These are phyloP conservation scores for Drosophila nigrodunni DNA, from an alignment of 1,140 invertebrate genomes.

Conservation along the genomic window DNA sequence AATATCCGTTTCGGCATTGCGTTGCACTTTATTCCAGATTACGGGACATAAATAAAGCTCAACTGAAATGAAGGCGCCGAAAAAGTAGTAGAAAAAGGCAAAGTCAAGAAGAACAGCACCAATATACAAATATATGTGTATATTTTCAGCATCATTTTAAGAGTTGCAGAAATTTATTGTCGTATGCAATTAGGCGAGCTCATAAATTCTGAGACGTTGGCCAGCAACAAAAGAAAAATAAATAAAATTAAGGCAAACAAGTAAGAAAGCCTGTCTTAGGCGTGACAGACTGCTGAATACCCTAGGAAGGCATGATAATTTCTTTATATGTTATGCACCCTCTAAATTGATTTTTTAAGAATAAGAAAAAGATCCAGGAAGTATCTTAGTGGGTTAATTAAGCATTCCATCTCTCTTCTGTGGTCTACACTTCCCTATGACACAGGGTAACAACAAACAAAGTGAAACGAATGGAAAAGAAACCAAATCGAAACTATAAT, in stretches of 20 bases:
- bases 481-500: slow-evolving; percentile 70
- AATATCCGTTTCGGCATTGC: slow-evolving; percentile 70
- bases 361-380: too few relatives aligned
- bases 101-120: slow-evolving; percentile 12
- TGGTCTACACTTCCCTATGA: too few relatives aligned
- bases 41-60: slow-evolving; percentile 71
- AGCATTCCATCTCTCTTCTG: too few relatives aligned
- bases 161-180: slow-evolving; percentile 75
- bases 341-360: too few relatives aligned
- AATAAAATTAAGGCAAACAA: slow-evolving; percentile 68
- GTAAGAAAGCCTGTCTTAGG: neutral
- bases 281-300: too few relatives aligned
- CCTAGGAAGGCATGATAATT: too few relatives aligned
- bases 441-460: slow-evolving; percentile 13
- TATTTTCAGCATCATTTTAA: slow-evolving; percentile 73
- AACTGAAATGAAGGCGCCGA: slow-evolving; percentile 26
- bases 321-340: too few relatives aligned
- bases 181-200: slow-evolving; percentile 73
- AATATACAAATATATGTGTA: slow-evolving; percentile 16
- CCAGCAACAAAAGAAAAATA: slow-evolving; percentile 54
- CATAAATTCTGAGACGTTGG: slow-evolving; percentile 67
- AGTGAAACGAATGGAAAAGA: slow-evolving; percentile 61
- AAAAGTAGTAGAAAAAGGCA: slow-evolving; percentile 43
- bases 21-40: slow-evolving; percentile 64
- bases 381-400: too few relatives aligned